Evolutionary conservation across 1,140 invertebrate genomes (phyloP).

Genomic region (Euwallacea fornicatus): DNA sequence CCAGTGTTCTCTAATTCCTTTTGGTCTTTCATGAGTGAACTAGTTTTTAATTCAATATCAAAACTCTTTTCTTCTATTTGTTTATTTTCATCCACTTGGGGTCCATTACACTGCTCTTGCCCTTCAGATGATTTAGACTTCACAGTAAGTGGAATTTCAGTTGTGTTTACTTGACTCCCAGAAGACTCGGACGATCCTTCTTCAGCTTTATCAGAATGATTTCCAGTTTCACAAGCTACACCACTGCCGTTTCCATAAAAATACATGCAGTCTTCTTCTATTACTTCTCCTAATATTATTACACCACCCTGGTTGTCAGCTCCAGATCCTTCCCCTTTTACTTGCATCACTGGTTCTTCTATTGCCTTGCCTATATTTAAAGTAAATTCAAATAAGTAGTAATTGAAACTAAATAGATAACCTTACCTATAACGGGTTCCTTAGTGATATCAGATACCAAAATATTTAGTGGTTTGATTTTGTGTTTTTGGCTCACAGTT

Average conservation of each 20-base stretch:
- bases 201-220: conserved; percentile 32
- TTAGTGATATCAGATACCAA: background rate
- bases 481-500: conserved; percentile 19
- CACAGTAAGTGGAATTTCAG: background rate
- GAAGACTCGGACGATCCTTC: background rate
- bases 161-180: background rate
- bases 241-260: conserved; percentile 74
- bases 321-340: conserved; percentile 73
- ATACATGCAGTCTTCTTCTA: conserved; percentile 74
- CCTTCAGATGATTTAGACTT: too few species aligned
- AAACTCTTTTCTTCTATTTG: too few species aligned
- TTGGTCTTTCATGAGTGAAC: too few species aligned
- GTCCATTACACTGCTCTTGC: too few species aligned
- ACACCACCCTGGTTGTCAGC: conserved; percentile 53
- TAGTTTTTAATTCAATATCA: too few species aligned
- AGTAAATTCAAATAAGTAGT: too few species aligned
- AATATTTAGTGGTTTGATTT: conserved; percentile 20
- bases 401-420: too few species aligned
- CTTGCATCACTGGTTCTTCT: conserved; percentile 70
- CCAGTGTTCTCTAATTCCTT: too few species aligned
- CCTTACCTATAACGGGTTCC: too few species aligned
- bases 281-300: conserved; percentile 60
- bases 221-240: conserved; percentile 56
- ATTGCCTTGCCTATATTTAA: conserved; percentile 63
- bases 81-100: too few species aligned